Evolutionary conservation across 2,888 invertebrate species (phyloP), one percentile per base, ranked within the genome.

Genomic region (Stenoptilia bipunctidactyla): DNA sequence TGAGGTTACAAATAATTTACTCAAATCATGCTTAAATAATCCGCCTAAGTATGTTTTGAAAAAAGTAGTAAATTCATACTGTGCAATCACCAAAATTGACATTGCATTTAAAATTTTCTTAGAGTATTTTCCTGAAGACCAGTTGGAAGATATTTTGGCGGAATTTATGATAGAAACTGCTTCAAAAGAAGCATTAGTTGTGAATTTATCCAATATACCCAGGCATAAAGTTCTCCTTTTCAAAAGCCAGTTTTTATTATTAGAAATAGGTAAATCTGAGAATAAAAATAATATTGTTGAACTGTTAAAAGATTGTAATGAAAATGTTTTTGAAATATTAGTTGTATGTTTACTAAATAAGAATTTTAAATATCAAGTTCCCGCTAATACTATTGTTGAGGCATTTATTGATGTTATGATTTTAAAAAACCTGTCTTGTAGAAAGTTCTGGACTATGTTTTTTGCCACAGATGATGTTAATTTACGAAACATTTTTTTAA

Each of bases 101-200:
- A 13, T 54, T 1, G 62, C 66, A 9, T 64, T 80, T 39, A 65
- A 51, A 45, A 36, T 72, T 33, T 82, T 75, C 49, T 38, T 72
- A 14, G 56, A 74, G 42, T 13, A 71, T 33, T 80, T 65, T 49
- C 55, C 67, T 38, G 67, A 70, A 41, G 54, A 61, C 0, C 68
- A 62, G 49, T 49, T 83, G 37, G 70, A 73, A 40, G 47, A 48
- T 1, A 70, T 54, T 52, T 55, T 83, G 25, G 53, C 71, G 8
- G 69, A 75, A 34, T 47, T 80, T 1, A 70, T 83, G 58, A 35
- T 76, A 27, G 77, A 80, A 53, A 56, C 68, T 1, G 75, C 80
- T 12, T 83, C 82, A 0, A 71, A 68, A 45, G 62, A 75, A 14
- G 71, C 67, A 2, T 54, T 82, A 34, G 2, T 20, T 3, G 8